Percentiles rank a stretch among this genome's conserved stretches.
phyloP scores from a whole-genome alignment of 2,113 vertebrate species.

The Drymodes brunneopygia region DNA sequence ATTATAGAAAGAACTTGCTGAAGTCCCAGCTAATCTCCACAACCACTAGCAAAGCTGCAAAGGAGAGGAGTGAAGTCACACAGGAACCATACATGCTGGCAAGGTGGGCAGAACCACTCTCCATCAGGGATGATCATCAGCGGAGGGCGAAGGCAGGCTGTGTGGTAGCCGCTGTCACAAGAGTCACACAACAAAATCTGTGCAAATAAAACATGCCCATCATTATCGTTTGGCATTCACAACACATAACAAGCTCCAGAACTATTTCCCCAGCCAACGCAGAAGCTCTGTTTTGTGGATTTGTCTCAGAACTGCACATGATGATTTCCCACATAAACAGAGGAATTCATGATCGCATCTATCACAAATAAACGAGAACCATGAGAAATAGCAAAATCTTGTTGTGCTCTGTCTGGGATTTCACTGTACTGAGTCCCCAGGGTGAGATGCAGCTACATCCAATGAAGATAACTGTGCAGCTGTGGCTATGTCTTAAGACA shows the following conservation, averaged over 20 bases:
- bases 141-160: slow-evolving; percentile 92
- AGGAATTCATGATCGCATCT: neutral
- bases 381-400: accelerated
- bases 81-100: slow-evolving; percentile 84
- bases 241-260: neutral
- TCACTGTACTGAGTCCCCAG: neutral
- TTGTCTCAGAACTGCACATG: neutral
- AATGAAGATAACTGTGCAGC: neutral
- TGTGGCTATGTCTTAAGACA: neutral
- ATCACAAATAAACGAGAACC: neutral
- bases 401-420: neutral
- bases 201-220: neutral
- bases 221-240: neutral
- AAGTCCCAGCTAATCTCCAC: neutral
- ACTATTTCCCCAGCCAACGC: neutral
- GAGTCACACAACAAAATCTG: slow-evolving; percentile 95
- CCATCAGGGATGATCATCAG: slow-evolving; percentile 97
- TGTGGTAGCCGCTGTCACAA: slow-evolving; percentile 94
- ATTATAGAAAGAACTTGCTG: neutral
- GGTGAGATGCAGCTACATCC: neutral
- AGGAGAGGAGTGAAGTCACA: neutral
- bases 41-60: neutral
- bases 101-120: slow-evolving; percentile 98
- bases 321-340: neutral
- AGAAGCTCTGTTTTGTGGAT: neutral